phyloP scores from a whole-genome alignment of 2,113 vertebrate species.

The Ploceus nigricollis region DNA sequence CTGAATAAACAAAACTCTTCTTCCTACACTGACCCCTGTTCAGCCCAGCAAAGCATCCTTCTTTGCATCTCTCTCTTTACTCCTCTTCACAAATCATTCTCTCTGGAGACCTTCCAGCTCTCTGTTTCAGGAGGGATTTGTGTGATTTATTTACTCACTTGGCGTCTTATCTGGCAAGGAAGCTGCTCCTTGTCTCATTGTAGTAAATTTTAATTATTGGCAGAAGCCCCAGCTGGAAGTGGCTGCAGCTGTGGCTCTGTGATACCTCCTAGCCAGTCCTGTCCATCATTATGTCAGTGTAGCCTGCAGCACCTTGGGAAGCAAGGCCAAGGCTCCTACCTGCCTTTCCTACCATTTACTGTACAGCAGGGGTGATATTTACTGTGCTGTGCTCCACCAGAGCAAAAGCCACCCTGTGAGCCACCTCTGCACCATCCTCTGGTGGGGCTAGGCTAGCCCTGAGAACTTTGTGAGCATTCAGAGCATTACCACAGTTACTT shows the following conservation, averaged over 20 bases:
- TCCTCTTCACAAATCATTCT: background rate
- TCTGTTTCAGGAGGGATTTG: background rate
- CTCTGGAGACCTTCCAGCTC: background rate
- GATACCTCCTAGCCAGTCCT: background rate
- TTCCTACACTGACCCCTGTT: background rate
- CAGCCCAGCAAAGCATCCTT: background rate
- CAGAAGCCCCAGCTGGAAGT: constrained; percentile 14
- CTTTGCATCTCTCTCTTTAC: background rate
- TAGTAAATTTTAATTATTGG: constrained; percentile 27
- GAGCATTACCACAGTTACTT: background rate
- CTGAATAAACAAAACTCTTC: constrained; percentile 18
- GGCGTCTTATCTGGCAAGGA: background rate
- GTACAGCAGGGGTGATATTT: background rate
- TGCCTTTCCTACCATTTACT: background rate
- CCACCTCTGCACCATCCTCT: background rate
- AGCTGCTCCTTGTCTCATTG: background rate
- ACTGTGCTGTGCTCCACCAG: background rate
- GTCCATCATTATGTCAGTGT: background rate
- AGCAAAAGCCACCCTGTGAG: background rate
- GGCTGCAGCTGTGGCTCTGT: background rate
- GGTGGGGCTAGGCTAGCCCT: background rate
- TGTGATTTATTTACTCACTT: constrained; percentile 1
- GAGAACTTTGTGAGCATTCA: background rate
- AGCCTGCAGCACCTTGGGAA: background rate
- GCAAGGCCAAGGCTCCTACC: background rate